These are phyloP conservation scores for Drosophila merina DNA, from an alignment of 2,888 invertebrate species.

Conservation along the genomic window DNA sequence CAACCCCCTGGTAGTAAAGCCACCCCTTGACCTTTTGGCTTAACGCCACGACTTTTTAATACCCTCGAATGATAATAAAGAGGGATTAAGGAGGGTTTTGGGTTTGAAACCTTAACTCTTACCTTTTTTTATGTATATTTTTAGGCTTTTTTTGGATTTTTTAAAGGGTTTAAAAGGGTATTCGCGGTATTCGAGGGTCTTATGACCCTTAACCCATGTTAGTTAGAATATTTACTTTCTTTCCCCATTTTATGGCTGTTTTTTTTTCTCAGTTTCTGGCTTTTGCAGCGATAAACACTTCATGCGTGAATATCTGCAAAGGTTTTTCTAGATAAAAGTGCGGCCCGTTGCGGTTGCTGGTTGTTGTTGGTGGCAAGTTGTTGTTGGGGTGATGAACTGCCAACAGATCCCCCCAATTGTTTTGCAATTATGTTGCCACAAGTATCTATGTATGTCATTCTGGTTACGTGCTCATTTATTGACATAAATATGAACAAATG, in stretches of 20 bases:
- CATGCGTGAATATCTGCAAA: constrained; percentile 79
- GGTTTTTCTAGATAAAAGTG: constrained; percentile 64
- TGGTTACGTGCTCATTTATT: constrained; percentile 74
- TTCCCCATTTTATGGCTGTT: constrained; percentile 67
- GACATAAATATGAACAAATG: constrained; percentile 68
- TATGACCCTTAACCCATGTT: constrained; percentile 1
- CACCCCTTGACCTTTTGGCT: background rate
- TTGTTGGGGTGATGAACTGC: constrained; percentile 64
- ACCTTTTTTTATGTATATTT: too few relatives aligned
- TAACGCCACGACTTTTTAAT: constrained; percentile 23
- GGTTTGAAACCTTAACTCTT: background rate
- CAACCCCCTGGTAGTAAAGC: constrained; percentile 22
- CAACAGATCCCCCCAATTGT: constrained; percentile 59
- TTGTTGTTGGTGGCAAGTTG: constrained; percentile 33
- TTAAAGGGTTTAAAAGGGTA: too few relatives aligned
- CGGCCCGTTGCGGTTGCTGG: constrained; percentile 51
- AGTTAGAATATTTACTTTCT: constrained; percentile 58
- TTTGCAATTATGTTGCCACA: constrained; percentile 67
- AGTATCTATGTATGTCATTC: constrained; percentile 59
- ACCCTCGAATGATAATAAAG: constrained; percentile 18
- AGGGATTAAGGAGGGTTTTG: background rate
- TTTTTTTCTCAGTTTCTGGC: constrained; percentile 43
- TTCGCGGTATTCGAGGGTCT: too few relatives aligned
- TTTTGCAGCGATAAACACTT: constrained; percentile 77
- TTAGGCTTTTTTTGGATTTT: too few relatives aligned